Percentiles rank a stretch among this genome's conserved stretches.
Evolutionary conservation across 2,113 vertebrate species (phyloP).

Genomic region (Bubo blakistoni): DNA sequence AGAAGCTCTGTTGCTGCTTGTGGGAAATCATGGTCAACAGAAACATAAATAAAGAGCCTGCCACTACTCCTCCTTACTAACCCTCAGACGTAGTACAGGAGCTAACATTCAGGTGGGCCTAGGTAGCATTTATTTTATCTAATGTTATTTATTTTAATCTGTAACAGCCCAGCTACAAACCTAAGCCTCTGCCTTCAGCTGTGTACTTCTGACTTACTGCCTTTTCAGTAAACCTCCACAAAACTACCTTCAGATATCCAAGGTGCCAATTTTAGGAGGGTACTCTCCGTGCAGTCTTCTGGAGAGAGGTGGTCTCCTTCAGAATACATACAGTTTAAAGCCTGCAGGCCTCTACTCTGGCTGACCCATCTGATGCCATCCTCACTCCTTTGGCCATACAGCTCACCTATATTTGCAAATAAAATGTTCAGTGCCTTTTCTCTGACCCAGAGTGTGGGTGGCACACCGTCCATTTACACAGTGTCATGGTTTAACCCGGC

Average conservation of each 20-base stretch:
- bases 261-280: not conserved
- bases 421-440: not conserved
- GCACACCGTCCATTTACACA: accelerated
- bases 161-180: not conserved
- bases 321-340: not conserved
- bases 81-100: not conserved
- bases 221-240: not conserved
- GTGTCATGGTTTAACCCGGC: too few relatives aligned
- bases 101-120: not conserved
- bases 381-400: not conserved
- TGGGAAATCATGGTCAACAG: not conserved
- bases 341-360: not conserved
- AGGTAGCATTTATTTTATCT: not conserved
- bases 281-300: not conserved
- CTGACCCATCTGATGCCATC: not conserved
- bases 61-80: not conserved
- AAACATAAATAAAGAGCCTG: not conserved
- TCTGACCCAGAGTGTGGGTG: not conserved
- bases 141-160: not conserved
- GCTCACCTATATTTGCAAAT: not conserved
- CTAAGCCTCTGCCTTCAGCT: not conserved
- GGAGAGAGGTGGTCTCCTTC: not conserved
- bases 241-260: not conserved
- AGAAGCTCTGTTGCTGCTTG: not conserved
- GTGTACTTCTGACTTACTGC: not conserved